Conservation (phyloP, 2,888 invertebrate species). For the Thelaira solivaga region DNA sequence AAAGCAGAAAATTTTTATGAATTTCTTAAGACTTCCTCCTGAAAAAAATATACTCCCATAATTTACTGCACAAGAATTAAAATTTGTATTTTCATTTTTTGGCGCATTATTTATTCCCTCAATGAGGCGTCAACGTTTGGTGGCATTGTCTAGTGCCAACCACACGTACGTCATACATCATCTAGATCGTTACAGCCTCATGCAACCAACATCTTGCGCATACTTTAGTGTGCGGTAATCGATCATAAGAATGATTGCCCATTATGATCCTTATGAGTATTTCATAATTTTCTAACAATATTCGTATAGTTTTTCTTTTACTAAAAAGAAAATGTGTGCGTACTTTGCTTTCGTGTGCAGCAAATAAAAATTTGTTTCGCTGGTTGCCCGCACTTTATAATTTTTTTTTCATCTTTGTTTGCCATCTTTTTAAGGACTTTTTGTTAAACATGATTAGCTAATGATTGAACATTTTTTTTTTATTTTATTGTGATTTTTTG, state of each 20-base stretch:
- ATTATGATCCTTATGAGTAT: conserved; percentile 67
- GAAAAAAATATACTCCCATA: conserved; percentile 22
- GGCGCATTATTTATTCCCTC: conserved; percentile 30
- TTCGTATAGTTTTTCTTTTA: conserved; percentile 30
- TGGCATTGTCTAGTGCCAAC: conserved; percentile 43
- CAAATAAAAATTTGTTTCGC: conserved; percentile 52
- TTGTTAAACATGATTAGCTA: conserved; percentile 65
- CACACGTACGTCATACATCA: conserved; percentile 58
- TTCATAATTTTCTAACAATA: conserved; percentile 71
- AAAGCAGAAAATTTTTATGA: conserved; percentile 61
- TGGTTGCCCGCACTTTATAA: conserved; percentile 50
- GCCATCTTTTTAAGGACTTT: neutral
- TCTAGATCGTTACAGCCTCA: conserved; percentile 11
- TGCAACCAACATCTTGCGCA: conserved; percentile 4
- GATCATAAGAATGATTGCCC: conserved; percentile 38
- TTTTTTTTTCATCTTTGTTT: neutral
- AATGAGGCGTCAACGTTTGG: conserved; percentile 56
- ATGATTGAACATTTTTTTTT: conserved; percentile 71
- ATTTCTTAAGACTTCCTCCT: conserved; percentile 30
- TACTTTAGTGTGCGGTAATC: conserved; percentile 13
- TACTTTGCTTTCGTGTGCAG: conserved; percentile 21
- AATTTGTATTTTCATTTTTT: conserved; percentile 8
- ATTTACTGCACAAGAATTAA: conserved; percentile 4
- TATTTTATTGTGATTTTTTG: conserved; percentile 30
- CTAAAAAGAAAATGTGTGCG: conserved; percentile 31